phyloP scores from a whole-genome alignment of 2,113 vertebrate genomes.

The Ascaphus truei region DNA sequence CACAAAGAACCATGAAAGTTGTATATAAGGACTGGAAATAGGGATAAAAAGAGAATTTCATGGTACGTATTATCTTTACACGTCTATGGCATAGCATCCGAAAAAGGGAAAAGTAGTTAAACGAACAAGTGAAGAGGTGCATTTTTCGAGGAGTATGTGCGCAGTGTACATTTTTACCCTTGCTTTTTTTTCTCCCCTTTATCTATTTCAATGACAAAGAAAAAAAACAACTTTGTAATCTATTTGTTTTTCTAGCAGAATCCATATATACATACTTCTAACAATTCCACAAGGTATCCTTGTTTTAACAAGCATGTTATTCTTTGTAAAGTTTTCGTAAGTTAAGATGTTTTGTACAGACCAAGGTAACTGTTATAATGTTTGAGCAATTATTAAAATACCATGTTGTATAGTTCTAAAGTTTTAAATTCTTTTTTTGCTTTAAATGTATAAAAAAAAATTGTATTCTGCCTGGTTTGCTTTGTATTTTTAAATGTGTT shows the following conservation, averaged over 20 bases:
- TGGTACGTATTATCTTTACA: no score
- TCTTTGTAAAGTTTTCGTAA: conserved; percentile 69
- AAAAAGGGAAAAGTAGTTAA: no score
- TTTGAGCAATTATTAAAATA: conserved; percentile 68
- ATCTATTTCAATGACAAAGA: conserved; percentile 13
- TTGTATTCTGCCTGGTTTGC: conserved; percentile 74
- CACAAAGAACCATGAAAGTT: no score
- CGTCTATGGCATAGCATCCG: no score
- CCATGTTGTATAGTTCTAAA: conserved; percentile 72
- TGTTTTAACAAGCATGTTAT: conserved; percentile 72
- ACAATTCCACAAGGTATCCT: conserved; percentile 62
- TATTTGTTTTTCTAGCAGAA: conserved; percentile 44
- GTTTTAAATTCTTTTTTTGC: conserved; percentile 61
- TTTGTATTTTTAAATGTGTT: conserved; percentile 85
- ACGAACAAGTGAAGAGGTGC: not conserved
- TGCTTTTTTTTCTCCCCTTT: conserved; percentile 47
- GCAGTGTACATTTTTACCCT: no score
- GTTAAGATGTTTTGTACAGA: conserved; percentile 71
- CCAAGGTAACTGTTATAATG: conserved; percentile 70
- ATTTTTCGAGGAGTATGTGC: no score
- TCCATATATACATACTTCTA: conserved; percentile 45
- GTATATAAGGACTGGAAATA: no score
- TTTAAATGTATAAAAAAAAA: conserved; percentile 75
- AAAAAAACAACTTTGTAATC: conserved; percentile 34
- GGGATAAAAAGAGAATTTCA: no score